Conservation (phyloP, 1,140 invertebrate genomes). For the Monomorium pharaonis region DNA sequence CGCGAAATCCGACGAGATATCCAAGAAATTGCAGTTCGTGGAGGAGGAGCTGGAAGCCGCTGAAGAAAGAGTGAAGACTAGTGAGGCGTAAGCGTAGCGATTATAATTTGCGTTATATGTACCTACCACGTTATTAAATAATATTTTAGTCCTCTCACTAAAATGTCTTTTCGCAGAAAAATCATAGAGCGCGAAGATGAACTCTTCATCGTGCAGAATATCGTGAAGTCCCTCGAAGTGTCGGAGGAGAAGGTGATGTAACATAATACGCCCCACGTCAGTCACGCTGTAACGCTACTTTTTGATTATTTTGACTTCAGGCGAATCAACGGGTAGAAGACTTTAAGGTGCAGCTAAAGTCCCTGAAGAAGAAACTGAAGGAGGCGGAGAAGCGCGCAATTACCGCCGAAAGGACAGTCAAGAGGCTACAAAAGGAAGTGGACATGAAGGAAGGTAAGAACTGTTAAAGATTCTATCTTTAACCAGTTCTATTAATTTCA, state of each 20-base stretch:
- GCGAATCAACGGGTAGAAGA: slow-evolving; percentile 83
- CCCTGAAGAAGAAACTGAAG: slow-evolving; percentile 80
- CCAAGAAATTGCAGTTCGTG: slow-evolving; percentile 95
- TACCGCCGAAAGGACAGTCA: slow-evolving; percentile 81
- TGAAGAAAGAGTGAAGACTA: slow-evolving; percentile 94
- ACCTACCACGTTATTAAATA: not conserved
- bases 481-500: not conserved
- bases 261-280: not conserved
- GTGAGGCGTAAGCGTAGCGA: slow-evolving; percentile 90
- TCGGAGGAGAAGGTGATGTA: slow-evolving; percentile 82
- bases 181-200: slow-evolving; percentile 84
- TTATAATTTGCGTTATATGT: slow-evolving; percentile 11
- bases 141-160: not conserved
- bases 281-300: not conserved
- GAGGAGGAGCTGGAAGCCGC: slow-evolving; percentile 95
- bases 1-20: slow-evolving; percentile 93
- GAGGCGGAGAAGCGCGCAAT: slow-evolving; percentile 83
- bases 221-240: slow-evolving; percentile 83
- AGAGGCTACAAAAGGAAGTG: slow-evolving; percentile 81
- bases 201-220: slow-evolving; percentile 84
- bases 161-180: slow-evolving; percentile 76
- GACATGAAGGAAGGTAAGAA: slow-evolving; percentile 82
- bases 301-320: slow-evolving; percentile 62
- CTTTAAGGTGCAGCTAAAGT: slow-evolving; percentile 82
- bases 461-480: not conserved